Base-by-base conservation (phyloP, 2,888 invertebrate species). In the Lissocephala sabroskyi region DNA sequence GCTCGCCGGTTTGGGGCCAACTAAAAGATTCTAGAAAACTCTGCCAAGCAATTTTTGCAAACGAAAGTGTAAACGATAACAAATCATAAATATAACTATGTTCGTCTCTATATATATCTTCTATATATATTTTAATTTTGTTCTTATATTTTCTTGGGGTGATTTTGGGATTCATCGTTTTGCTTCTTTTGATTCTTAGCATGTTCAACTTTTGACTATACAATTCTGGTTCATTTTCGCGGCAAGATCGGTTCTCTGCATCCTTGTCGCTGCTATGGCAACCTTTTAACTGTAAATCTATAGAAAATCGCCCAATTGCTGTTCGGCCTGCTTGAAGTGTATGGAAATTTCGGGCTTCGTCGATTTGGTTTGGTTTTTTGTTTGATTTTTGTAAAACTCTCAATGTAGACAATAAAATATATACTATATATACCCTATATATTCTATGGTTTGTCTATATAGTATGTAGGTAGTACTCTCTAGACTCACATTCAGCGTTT, bases 401-500 rank as follows among this genome's bases (percentile, higher is more conserved):
- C 45, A 51, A 33, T 62, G 52, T 54, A 45, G 52, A 70, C 71
- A 56, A 51, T 75, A 62, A 65, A 65, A 64, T 64, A 63, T 60
- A 56, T 55, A n/a, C 50, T 50, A 55, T 47, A 55, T 50, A 55
- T 43, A 46, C 43, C 51, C 48, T 18, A 36, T 44, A 35, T 33
- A 13, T 37, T 52, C 18, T 33, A 19, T 42, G 10, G 6, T 42
- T 32, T 26, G 14, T 47, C 33, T 42, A 10, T 14, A 14, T 36
- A n/a, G 7, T 41, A 4, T 45, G 11, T 36, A 23, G 23, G 37
- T 59, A 67, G 60, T 71, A 65, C 59, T 63, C 49, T 60, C 71
- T 77, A 71, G 73, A 76, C 68, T 78, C 79, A 76, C 76, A 71
- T 78, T 78, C 62, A 67, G 75, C 79, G 64, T 78, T 73, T 63